Conservation (phyloP, 2,888 invertebrate species). For the Lordiphosa fenestrarum region DNA sequence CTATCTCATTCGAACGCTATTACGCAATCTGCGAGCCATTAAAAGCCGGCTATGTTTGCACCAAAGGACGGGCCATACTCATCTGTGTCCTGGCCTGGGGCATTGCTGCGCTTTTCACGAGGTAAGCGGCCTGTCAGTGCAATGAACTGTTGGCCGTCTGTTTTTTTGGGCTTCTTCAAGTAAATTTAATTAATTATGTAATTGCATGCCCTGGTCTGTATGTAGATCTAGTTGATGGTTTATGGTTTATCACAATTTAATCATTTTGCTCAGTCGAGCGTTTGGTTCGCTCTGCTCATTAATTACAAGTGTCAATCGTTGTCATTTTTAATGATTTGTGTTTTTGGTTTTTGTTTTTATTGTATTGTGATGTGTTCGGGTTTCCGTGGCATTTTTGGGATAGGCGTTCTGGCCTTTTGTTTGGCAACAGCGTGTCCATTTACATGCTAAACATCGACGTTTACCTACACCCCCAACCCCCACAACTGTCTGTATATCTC, state of each 20-base stretch:
- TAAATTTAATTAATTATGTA: conserved; percentile 28
- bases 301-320: conserved; percentile 74
- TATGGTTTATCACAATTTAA: conserved; percentile 39
- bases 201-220: conserved; percentile 44
- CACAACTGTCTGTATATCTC: conserved; percentile 24
- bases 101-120: conserved; percentile 91
- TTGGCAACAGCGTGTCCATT: conserved; percentile 60
- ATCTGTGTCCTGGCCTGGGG: conserved; percentile 92
- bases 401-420: conserved; percentile 49
- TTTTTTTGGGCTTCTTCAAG: conserved; percentile 17
- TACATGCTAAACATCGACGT: conserved; percentile 61
- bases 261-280: conserved; percentile 49
- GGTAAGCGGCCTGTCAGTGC: conserved; percentile 82
- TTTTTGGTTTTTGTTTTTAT: conserved; percentile 54
- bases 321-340: conserved; percentile 72
- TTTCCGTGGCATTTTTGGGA: conserved; percentile 12
- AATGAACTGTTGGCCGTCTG: conserved; percentile 23
- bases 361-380: conserved; percentile 13
- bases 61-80: conserved; percentile 90
- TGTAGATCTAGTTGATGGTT: conserved; percentile 25
- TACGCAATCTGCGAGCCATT: conserved; percentile 96
- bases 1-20: conserved; percentile 95
- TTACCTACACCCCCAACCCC: not conserved
- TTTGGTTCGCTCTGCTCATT: conserved; percentile 56
- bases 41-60: conserved; percentile 93